These are phyloP conservation scores for Apeltes quadracus DNA, from an alignment of 2,113 vertebrate genomes.

Conservation along the genomic window DNA sequence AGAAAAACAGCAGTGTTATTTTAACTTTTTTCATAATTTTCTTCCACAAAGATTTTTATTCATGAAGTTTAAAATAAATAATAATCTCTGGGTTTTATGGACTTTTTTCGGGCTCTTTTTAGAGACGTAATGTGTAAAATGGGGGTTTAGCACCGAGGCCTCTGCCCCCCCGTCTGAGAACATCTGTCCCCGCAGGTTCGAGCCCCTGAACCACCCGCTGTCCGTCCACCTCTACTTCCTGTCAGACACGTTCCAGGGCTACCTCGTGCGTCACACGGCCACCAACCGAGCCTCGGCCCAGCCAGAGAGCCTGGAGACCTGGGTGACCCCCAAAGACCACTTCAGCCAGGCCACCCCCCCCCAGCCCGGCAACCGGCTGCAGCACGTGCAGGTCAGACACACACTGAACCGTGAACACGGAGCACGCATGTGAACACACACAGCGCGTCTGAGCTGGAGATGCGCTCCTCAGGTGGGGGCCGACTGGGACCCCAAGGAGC, in stretches of 20 bases:
- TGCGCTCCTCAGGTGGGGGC: constrained; percentile 87
- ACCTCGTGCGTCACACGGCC: constrained; percentile 89
- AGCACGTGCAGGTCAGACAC: constrained; percentile 89
- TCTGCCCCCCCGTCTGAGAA: too few species aligned
- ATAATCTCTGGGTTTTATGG: too few species aligned
- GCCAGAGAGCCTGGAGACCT: constrained; percentile 92
- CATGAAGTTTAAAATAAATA: too few species aligned
- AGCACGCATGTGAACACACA: too few species aligned
- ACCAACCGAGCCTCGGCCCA: constrained; percentile 92
- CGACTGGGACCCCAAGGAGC: constrained; percentile 97
- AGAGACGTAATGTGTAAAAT: too few species aligned
- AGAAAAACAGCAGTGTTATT: too few species aligned
- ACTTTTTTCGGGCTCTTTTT: too few species aligned
- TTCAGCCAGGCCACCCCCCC: constrained; percentile 88
- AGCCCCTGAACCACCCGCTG: constrained; percentile 86
- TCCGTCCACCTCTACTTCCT: constrained; percentile 96
- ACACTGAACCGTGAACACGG: neutral
- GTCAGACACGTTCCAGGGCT: constrained; percentile 95
- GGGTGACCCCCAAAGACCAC: constrained; percentile 92
- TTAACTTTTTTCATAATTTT: too few species aligned
- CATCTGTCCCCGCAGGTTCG: constrained; percentile 80
- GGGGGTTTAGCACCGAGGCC: too few species aligned
- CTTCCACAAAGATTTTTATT: too few species aligned
- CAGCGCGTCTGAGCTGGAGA: neutral
- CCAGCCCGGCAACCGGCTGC: constrained; percentile 86